These are phyloP conservation scores for Bettongia penicillata DNA, from an alignment of 2,113 vertebrate species.

Conservation along the genomic window DNA sequence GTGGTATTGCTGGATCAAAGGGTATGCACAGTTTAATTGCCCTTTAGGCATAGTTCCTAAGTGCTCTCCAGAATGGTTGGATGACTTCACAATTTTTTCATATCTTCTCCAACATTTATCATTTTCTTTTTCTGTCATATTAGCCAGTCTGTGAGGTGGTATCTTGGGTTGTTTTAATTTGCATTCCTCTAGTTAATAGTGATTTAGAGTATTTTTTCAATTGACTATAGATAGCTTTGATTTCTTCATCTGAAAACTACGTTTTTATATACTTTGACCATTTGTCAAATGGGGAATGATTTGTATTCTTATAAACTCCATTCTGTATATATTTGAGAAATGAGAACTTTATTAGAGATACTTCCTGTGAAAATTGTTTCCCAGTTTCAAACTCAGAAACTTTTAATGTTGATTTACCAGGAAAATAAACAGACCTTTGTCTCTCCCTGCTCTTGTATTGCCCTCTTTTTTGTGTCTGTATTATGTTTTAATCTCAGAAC, in stretches of 20 bases:
- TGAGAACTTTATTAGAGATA: no score
- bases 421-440: conserved; percentile 21
- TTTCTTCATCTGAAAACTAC: not conserved
- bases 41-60: not conserved
- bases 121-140: not conserved
- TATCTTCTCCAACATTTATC: not conserved
- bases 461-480: conserved; percentile 11
- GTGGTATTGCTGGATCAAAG: not conserved
- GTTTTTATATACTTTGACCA: not conserved
- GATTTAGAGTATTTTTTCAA: not conserved
- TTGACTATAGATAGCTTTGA: not conserved
- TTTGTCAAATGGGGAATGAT: not conserved
- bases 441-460: not conserved
- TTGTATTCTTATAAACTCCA: not conserved
- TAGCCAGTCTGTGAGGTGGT: not conserved
- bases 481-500: conserved; percentile 4
- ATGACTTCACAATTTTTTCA: not conserved
- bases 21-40: not conserved
- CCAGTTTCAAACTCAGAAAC: not conserved
- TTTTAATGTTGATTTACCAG: conserved; percentile 24
- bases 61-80: not conserved
- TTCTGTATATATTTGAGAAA: no score
- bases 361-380: no score
- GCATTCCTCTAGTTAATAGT: not conserved
- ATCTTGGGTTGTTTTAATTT: not conserved